Base-by-base conservation (phyloP, 1,140 invertebrate genomes). In the Metaphire vulgaris region DNA sequence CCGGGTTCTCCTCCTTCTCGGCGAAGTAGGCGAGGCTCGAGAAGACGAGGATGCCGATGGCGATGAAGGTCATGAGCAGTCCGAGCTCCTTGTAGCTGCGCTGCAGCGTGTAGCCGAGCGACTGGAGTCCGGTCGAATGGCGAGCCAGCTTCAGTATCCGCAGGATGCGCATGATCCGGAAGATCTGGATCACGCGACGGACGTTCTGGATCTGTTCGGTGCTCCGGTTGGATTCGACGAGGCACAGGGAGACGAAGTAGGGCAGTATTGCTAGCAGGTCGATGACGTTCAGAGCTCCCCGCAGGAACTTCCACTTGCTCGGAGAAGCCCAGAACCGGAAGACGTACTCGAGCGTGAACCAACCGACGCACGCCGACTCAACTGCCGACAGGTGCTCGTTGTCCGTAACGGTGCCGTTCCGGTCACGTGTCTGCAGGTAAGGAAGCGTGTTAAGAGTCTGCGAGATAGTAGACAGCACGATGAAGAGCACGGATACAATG, bases 31-130 rank as follows among this genome's bases (percentile, higher is more conserved):
- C 95, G 87, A 98, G 90, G 86, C 93, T 97, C 81, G 96, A 97
- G 89, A 99, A 99, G 89, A 99, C 97, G 83, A 99, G 91, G 82
- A 99, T 96, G 83, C 96, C 96, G 91, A 99, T 99, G 81, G 97
- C 95, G 83, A 99, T 90, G 89, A 99, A 99, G 87, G 99, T 92
- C 92, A 98, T 96, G 81, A 99, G 90, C 86, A 99, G 90, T 81
- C 96, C 97, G 82, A 99, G 90, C 89, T 99, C 97, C 88, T 99
- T 98, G 89, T 99, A 99, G 81, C 95, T 98, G 89, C 98, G 97
- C 83, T 95, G 91, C 84, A 99, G 90, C 72, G 98, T 99, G 89
- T 99, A 98, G 80, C 98, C 97, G 85, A 99, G 90, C 83, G 93
- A 96, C 88, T 99, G 96, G 79, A 99, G 90, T 79, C 98, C 98